Conservation (phyloP, 2,113 vertebrate genomes). For the Thunnus thynnus region DNA sequence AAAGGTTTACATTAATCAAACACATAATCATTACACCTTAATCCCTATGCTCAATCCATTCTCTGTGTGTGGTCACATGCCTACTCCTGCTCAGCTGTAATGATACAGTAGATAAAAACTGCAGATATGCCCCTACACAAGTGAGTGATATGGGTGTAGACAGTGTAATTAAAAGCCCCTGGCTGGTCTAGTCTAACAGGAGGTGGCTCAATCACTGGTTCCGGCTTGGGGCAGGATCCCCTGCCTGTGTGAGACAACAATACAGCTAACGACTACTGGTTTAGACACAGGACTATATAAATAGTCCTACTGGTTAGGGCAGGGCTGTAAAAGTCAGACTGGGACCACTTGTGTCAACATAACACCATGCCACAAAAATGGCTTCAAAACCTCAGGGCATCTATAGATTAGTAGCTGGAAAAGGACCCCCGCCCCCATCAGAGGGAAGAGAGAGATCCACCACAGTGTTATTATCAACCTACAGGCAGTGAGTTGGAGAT, state of each 20-base stretch:
- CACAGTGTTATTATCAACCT: background rate
- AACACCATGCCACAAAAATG: constrained; percentile 60
- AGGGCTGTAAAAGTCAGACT: constrained; percentile 61
- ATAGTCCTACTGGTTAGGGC: constrained; percentile 49
- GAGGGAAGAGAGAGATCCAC: background rate
- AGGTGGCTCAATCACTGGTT: constrained; percentile 45
- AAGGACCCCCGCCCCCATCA: background rate
- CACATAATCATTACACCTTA: background rate
- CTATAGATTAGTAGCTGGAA: constrained; percentile 27
- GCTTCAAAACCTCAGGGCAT: constrained; percentile 22
- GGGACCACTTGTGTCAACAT: constrained; percentile 73
- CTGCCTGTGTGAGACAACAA: constrained; percentile 39
- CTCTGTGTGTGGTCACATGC: background rate
- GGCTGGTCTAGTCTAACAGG: constrained; percentile 14
- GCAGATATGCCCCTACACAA: background rate
- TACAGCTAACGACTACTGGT: constrained; percentile 41
- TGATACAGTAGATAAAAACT: constrained; percentile 9
- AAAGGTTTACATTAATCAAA: background rate
- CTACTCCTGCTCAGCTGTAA: background rate
- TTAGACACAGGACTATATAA: constrained; percentile 50
- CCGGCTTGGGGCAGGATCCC: constrained; percentile 50
- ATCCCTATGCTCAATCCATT: background rate
- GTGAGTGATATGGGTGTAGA: background rate
- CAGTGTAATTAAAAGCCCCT: constrained; percentile 39
- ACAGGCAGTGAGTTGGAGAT: background rate